Evolutionary conservation across 2,113 vertebrate species (phyloP), one percentile per base, ranked within the genome.

Genomic region (Garra rufa): DNA sequence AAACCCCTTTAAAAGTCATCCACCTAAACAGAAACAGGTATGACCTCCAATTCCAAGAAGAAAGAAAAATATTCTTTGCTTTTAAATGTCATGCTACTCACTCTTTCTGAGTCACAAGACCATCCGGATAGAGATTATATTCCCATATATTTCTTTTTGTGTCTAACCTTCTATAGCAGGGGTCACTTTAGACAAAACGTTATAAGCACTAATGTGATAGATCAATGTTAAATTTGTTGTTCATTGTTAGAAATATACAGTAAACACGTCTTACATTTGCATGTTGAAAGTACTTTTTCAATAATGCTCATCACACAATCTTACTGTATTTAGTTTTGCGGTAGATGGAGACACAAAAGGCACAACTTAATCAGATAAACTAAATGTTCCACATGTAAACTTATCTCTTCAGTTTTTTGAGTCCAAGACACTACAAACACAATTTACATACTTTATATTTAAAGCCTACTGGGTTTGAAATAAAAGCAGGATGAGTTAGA

Each of bases 71-170:
- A 46, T 19, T 44, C 6, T 75, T 63, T 38, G 52, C 9, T 59
- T 85, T 81, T 73, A 83, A 82, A 85, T 75, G 57, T 55, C 44
- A 74, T 43, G 63, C 26, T 43, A 34, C 34, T 57, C 50, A 69
- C 30, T 21, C 59, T 71, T 48, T 38, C 28, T 26, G 21, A 57
- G 9, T n/a, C 11, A n/a, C 55, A 30, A 41, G 57, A 65, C 15
- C 26, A 65, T 48, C 24, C 15, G 9, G 50, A 24, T 14, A 14
- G 24, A 59, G 6, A 38, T 48, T 24, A 17, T 52, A 21, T n/a
- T 14, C 17, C 38, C n/a, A n/a, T 24, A 38, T 4, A 10, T 41
- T 26, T 34, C 63, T 34, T 21, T 21, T 67, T 19, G 63, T 34
- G 10, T 1, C 10, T 26, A 26, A 11, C 24, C 24, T 63, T 63